phyloP scores from a whole-genome alignment of 2,113 vertebrate species.

The Progne subis region DNA sequence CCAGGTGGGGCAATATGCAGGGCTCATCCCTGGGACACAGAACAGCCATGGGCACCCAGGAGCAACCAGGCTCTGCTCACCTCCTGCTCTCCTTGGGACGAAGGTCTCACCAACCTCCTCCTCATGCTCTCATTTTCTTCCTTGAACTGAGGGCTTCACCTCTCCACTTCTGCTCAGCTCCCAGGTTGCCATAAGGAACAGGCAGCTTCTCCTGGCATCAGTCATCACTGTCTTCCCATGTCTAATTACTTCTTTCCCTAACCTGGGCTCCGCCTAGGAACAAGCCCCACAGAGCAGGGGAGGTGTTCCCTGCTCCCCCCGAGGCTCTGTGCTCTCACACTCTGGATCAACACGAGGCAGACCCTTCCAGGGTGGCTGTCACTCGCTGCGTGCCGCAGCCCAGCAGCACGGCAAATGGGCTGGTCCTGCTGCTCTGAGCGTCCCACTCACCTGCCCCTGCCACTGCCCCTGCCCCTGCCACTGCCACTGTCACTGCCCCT shows the following conservation, averaged over 20 bases:
- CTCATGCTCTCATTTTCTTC: background rate
- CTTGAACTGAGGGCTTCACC: background rate
- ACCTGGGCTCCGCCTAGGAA: background rate
- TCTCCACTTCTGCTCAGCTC: background rate
- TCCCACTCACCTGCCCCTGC: fast-evolving
- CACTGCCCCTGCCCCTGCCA: no score
- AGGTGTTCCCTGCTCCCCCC: background rate
- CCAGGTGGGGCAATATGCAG: background rate
- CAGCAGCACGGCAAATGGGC: background rate
- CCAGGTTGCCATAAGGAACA: background rate
- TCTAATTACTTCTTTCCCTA: background rate
- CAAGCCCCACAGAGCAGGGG: fast-evolving
- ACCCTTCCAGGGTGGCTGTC: background rate
- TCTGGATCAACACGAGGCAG: background rate
- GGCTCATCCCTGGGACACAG: background rate
- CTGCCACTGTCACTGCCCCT: no score
- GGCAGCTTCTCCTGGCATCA: background rate
- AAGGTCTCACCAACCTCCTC: background rate
- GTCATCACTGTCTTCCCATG: background rate
- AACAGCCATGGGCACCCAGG: background rate
- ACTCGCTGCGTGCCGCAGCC: fast-evolving
- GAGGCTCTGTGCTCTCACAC: background rate
- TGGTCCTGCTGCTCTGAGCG: background rate
- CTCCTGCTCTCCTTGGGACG: background rate
- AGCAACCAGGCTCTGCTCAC: background rate